These are phyloP conservation scores for Cotesia glomerata DNA, from an alignment of 1,140 invertebrate genomes.

Conservation along the genomic window DNA sequence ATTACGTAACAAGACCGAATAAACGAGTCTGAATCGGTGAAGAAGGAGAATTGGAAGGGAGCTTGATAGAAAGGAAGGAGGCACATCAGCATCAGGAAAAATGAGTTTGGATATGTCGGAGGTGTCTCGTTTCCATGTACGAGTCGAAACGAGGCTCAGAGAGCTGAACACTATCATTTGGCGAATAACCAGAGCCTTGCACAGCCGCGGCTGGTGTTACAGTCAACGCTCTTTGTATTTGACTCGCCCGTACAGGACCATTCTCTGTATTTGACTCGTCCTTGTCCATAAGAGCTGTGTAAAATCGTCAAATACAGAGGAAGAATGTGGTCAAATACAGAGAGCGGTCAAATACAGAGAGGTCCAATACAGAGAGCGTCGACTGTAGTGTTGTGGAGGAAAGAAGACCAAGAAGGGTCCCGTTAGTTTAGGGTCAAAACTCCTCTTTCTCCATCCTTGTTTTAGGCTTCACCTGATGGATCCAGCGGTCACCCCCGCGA, in stretches of 20 bases:
- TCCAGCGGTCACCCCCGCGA: constrained; percentile 9
- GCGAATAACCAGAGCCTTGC: constrained; percentile 25
- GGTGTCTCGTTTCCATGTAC: constrained; percentile 48
- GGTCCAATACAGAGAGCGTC: no score
- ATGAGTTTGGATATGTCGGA: constrained; percentile 20
- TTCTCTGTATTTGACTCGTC: no score
- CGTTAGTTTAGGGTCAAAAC: constrained; percentile 61
- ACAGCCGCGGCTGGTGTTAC: constrained; percentile 37
- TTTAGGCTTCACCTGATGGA: background rate
- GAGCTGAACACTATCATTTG: constrained; percentile 53
- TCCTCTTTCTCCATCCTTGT: constrained; percentile 45
- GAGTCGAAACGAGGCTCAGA: constrained; percentile 29
- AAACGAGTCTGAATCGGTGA: no score
- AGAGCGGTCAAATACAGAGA: no score
- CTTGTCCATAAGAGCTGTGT: no score
- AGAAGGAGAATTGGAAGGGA: background rate
- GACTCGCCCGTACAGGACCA: no score
- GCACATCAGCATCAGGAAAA: background rate
- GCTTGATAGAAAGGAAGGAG: background rate
- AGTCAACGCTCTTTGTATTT: no score
- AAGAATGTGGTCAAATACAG: no score
- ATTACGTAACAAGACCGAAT: no score
- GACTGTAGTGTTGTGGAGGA: constrained; percentile 52
- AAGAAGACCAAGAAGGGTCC: constrained; percentile 59
- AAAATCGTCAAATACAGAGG: no score